These are phyloP conservation scores for Drosophila neotestacea DNA, from an alignment of 2,888 invertebrate genomes.

Conservation along the genomic window DNA sequence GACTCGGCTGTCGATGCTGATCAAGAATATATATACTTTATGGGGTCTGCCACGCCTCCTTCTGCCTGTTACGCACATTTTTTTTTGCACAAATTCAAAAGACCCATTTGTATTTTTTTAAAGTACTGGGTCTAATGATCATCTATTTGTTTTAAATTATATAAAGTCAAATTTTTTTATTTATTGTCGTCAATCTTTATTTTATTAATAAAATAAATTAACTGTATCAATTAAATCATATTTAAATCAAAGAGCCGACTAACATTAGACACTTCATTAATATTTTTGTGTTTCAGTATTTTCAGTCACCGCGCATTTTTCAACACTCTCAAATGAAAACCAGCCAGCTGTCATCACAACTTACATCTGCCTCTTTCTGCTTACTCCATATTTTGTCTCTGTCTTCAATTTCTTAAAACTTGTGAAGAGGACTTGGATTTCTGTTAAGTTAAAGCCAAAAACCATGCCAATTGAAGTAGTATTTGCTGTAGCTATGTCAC, in stretches of 20 bases:
- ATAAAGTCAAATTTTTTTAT: too few species aligned
- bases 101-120: too few species aligned
- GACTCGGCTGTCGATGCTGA: too few species aligned
- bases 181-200: too few species aligned
- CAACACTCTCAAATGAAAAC: slow-evolving; percentile 36
- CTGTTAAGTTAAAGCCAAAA: slow-evolving; percentile 42
- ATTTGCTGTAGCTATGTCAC: slow-evolving; percentile 12
- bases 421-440: slow-evolving; percentile 1
- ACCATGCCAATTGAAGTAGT: slow-evolving; percentile 13
- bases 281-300: slow-evolving; percentile 3
- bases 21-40: too few species aligned
- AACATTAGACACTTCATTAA: not conserved
- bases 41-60: too few species aligned
- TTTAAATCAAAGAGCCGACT: slow-evolving; percentile 1
- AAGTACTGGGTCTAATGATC: too few species aligned
- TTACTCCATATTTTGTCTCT: not conserved
- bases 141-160: too few species aligned
- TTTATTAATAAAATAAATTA: too few species aligned
- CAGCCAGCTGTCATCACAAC: slow-evolving; percentile 53
- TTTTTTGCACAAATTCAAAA: too few species aligned
- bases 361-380: slow-evolving; percentile 1
- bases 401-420: slow-evolving; percentile 5
- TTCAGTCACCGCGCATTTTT: slow-evolving; percentile 5
- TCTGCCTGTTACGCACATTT: too few species aligned
- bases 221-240: not conserved